These are phyloP conservation scores for Corvus hawaiiensis DNA, from an alignment of 2,113 vertebrate species.

Conservation along the genomic window DNA sequence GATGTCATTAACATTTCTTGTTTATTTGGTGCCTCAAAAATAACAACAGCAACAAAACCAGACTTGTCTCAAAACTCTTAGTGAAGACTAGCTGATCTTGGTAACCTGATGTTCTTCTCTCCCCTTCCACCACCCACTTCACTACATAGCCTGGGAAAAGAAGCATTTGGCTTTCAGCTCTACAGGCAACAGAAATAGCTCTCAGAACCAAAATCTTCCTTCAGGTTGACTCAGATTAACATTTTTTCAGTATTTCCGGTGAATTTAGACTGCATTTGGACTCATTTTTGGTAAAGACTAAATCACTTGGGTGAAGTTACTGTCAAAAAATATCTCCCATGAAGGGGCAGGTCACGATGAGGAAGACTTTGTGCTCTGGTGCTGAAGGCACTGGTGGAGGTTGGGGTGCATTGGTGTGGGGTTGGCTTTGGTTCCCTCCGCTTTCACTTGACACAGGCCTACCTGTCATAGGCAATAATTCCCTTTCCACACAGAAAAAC, in stretches of 20 bases:
- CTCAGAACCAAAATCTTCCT: neutral
- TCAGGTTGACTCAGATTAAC: neutral
- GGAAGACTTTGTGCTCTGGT: neutral
- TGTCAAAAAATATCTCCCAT: neutral
- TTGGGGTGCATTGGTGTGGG: neutral
- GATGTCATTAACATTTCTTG: slow-evolving; percentile 35
- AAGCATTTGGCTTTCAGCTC: neutral
- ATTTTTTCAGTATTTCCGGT: neutral
- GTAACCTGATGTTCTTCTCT: neutral
- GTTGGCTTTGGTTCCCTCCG: neutral
- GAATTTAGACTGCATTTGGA: neutral
- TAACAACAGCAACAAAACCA: neutral
- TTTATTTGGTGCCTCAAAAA: slow-evolving; percentile 30
- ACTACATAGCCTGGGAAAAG: neutral
- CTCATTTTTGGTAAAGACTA: neutral
- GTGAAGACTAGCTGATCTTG: neutral
- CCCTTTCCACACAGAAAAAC: neutral
- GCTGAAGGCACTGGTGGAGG: neutral
- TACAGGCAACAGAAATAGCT: neutral
- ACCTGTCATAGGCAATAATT: neutral
- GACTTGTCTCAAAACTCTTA: neutral
- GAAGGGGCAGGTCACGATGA: neutral
- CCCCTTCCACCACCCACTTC: neutral
- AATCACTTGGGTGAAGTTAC: neutral
- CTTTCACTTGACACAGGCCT: neutral